Conservation (phyloP, 2,888 invertebrate species). For the Oscheius onirici region DNA sequence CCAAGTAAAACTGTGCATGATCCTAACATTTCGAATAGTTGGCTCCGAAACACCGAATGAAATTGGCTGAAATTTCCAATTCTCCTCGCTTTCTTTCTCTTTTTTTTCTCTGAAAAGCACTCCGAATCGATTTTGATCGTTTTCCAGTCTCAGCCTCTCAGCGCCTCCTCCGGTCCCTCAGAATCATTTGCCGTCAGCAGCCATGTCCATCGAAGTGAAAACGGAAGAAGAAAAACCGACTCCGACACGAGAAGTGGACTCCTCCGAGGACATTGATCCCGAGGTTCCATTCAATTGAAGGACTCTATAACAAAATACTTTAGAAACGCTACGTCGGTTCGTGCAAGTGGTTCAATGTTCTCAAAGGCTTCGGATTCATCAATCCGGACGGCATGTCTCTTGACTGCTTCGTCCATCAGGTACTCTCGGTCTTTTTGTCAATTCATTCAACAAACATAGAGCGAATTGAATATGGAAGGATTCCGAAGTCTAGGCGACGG, state of each 20-base stretch:
- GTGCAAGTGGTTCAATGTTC: constrained; percentile 56
- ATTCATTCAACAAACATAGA: constrained; percentile 29
- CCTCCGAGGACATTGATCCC: constrained; percentile 4
- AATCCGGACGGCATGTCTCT: constrained; percentile 48
- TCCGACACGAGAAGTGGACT: constrained; percentile 8
- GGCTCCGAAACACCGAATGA: too few species aligned
- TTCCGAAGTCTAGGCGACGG: constrained; percentile 53
- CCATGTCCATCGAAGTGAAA: constrained; percentile 10
- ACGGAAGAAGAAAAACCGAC: background rate
- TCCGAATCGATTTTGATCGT: background rate
- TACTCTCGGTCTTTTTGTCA: background rate
- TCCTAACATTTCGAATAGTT: too few species aligned
- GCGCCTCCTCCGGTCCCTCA: background rate
- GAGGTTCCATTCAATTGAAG: background rate
- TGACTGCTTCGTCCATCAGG: constrained; percentile 55
- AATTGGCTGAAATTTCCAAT: background rate
- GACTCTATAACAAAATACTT: background rate
- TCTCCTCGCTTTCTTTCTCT: background rate
- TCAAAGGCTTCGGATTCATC: constrained; percentile 53
- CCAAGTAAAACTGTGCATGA: too few species aligned
- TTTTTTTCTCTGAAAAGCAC: background rate
- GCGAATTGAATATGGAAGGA: constrained; percentile 51
- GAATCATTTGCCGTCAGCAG: constrained; percentile 3
- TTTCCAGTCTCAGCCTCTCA: constrained; percentile 9
- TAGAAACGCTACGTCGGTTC: constrained; percentile 40